Conservation (phyloP, 2,888 invertebrate genomes). For the Sinelater perroti region DNA sequence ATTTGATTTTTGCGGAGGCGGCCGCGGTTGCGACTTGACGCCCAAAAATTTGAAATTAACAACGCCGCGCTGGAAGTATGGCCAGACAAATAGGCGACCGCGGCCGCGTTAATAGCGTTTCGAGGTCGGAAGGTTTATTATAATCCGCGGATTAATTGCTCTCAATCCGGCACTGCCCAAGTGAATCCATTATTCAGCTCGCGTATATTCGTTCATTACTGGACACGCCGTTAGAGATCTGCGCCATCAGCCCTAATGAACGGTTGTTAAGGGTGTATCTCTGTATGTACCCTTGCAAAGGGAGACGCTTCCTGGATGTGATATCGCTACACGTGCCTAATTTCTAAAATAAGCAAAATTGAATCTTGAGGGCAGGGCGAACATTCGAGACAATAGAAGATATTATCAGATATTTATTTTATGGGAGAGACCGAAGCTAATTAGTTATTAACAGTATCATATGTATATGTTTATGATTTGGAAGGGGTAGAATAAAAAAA, state of each 20-base stretch:
- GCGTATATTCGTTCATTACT: slow-evolving; percentile 37
- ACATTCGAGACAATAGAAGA: too few species aligned
- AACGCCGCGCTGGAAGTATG: background rate
- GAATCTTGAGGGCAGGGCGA: too few species aligned
- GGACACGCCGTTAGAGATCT: slow-evolving; percentile 36
- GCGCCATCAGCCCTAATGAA: slow-evolving; percentile 35
- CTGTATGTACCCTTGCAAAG: slow-evolving; percentile 29
- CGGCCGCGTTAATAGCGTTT: slow-evolving; percentile 2
- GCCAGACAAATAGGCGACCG: background rate
- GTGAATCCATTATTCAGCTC: slow-evolving; percentile 34
- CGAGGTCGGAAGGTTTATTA: slow-evolving; percentile 7
- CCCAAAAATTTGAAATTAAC: background rate
- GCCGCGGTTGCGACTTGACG: too few species aligned
- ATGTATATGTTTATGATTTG: too few species aligned
- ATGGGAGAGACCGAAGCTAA: too few species aligned
- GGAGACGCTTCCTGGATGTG: slow-evolving; percentile 21
- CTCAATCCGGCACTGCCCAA: slow-evolving; percentile 34
- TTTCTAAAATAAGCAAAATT: slow-evolving; percentile 34
- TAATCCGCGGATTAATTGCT: slow-evolving; percentile 31
- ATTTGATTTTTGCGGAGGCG: too few species aligned
- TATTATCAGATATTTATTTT: too few species aligned
- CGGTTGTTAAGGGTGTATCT: slow-evolving; percentile 36
- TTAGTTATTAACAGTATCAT: too few species aligned
- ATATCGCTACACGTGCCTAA: slow-evolving; percentile 31
- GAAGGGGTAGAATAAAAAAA: too few species aligned